These are phyloP conservation scores for Egretta garzetta DNA, from an alignment of 2,113 vertebrate species.

Conservation along the genomic window DNA sequence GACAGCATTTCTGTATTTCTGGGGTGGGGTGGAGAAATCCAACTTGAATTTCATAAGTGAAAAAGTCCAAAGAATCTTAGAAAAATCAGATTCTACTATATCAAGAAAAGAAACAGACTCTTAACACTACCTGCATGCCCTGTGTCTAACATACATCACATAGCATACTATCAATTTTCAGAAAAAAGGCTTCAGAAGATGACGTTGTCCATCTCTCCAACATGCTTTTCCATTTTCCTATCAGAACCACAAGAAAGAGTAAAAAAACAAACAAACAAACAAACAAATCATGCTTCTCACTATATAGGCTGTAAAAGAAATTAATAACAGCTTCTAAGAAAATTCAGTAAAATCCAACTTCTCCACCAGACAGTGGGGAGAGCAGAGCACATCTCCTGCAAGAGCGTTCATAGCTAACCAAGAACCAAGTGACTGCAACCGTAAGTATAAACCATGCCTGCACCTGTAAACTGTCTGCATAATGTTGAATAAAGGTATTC, in stretches of 20 bases:
- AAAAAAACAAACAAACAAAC: neutral
- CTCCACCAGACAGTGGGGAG: neutral
- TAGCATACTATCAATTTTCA: neutral
- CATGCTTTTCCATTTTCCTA: neutral
- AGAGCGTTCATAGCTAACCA: neutral
- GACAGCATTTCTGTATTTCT: neutral
- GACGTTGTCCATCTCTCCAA: rapidly evolving
- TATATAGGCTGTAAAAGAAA: neutral
- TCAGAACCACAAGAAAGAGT: neutral
- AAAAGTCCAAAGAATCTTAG: neutral
- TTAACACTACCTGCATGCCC: neutral
- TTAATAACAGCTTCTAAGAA: neutral
- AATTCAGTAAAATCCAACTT: neutral
- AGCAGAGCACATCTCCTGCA: neutral
- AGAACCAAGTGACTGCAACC: neutral
- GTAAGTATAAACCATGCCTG: neutral
- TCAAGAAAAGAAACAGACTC: neutral
- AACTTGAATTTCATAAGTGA: neutral
- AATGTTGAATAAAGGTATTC: neutral
- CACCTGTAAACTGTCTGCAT: neutral
- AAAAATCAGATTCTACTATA: neutral
- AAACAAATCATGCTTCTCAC: neutral
- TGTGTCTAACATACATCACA: neutral
- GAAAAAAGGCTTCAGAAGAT: neutral
- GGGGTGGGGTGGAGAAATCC: too few relatives aligned